A percentile compares a stretch with the other conserved stretches of the same genome.
These are phyloP conservation scores for Nesogale talazaci DNA, from an alignment of 2,113 vertebrate species.

Conservation along the genomic window DNA sequence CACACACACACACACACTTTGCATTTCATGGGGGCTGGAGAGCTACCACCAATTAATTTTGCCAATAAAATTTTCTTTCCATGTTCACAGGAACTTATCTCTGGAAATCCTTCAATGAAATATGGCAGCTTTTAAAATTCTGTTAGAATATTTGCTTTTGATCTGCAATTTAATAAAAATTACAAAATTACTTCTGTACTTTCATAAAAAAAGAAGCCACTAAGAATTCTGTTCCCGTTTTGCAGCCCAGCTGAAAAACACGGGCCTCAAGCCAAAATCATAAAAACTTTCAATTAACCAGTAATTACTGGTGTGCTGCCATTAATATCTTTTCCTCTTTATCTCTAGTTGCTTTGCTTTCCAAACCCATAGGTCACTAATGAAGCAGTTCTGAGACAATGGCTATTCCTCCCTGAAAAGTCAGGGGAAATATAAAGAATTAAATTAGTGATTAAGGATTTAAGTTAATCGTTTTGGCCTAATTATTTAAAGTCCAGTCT, in stretches of 20 bases:
- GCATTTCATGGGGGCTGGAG: neutral
- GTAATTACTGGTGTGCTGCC: slow-evolving; percentile 26
- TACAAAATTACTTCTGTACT: neutral
- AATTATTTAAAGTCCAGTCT: slow-evolving; percentile 75
- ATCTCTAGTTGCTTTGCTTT: slow-evolving; percentile 67
- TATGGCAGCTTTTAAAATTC: neutral
- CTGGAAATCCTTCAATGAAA: slow-evolving; percentile 30
- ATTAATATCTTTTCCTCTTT: slow-evolving; percentile 51
- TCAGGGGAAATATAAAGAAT: slow-evolving; percentile 77
- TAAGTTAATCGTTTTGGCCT: slow-evolving; percentile 69
- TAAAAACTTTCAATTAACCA: slow-evolving; percentile 53
- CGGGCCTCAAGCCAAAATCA: neutral
- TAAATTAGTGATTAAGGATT: slow-evolving; percentile 73
- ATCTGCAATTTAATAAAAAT: slow-evolving; percentile 42
- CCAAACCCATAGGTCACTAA: slow-evolving; percentile 57
- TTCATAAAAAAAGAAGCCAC: neutral
- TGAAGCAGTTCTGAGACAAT: slow-evolving; percentile 63
- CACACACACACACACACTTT: neutral
- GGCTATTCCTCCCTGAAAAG: slow-evolving; percentile 59
- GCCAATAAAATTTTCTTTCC: neutral
- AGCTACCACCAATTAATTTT: neutral
- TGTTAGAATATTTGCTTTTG: slow-evolving; percentile 15
- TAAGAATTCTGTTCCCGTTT: neutral
- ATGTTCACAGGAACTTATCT: neutral
- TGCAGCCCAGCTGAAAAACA: neutral